Conservation (phyloP, 2,113 vertebrate species). For the Nyctereutes procyonoides region DNA sequence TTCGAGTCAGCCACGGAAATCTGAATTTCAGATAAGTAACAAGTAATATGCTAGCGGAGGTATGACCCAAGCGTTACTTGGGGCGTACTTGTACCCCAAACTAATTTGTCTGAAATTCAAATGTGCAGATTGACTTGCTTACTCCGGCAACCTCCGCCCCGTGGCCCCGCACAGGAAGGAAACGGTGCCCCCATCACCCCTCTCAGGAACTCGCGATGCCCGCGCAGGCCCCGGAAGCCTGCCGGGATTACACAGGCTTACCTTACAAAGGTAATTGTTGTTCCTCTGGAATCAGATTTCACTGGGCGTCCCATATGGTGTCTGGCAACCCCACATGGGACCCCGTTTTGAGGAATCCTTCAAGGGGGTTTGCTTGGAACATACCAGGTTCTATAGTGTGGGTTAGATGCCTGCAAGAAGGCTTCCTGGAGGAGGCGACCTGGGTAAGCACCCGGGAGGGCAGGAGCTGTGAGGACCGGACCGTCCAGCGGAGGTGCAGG, state of each 20-base stretch:
- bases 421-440: background rate
- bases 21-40: background rate
- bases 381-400: background rate
- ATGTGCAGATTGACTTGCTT: background rate
- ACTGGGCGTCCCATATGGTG: background rate
- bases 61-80: background rate
- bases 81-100: background rate
- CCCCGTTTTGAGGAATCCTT: background rate
- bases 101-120: background rate
- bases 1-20: background rate
- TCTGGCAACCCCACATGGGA: background rate
- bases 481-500: background rate
- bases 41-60: background rate
- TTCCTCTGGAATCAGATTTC: background rate
- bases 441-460: background rate
- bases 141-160: background rate
- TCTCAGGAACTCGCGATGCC: background rate
- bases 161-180: background rate
- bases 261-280: background rate
- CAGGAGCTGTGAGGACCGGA: fast-evolving
- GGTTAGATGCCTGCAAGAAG: background rate
- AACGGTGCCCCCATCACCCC: background rate
- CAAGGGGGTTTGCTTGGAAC: background rate
- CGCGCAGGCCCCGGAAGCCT: background rate
- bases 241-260: background rate